A percentile compares a stretch with the other conserved stretches of the same genome.
These are phyloP conservation scores for Kryptolebias marmoratus DNA, from an alignment of 2,113 vertebrate species.

Conservation along the genomic window DNA sequence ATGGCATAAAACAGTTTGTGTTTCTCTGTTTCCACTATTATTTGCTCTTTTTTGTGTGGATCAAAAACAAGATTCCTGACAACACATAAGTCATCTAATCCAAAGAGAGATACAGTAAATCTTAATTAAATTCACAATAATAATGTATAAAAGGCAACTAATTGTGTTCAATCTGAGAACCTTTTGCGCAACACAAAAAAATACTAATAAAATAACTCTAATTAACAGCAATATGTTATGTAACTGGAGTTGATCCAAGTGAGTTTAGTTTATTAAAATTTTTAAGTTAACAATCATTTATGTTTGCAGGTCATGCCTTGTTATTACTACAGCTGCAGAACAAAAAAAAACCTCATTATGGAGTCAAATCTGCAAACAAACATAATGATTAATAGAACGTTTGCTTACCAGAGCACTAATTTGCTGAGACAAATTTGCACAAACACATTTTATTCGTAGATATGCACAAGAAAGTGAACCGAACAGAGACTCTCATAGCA, in stretches of 20 bases:
- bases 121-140: neutral
- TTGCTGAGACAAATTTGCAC: conserved; percentile 1
- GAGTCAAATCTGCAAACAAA: conserved; percentile 3
- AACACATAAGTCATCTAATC: neutral
- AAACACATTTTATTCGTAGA: neutral
- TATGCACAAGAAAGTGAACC: conserved; percentile 1
- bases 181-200: no score
- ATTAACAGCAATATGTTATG: neutral
- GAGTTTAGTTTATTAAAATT: neutral
- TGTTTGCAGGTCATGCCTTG: conserved; percentile 9
- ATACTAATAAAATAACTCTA: neutral
- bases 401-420: neutral
- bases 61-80: neutral
- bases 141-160: neutral
- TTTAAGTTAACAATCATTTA: neutral
- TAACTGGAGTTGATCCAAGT: neutral
- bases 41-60: conserved; percentile 6
- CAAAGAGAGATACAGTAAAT: neutral
- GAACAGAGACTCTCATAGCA: neutral
- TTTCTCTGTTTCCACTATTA: neutral
- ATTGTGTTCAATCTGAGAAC: no score
- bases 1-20: neutral
- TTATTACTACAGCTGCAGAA: neutral
- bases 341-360: neutral
- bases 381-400: conserved; percentile 1